Base-by-base conservation (phyloP, 2,113 vertebrate genomes). In the Cygnus buccinator region DNA sequence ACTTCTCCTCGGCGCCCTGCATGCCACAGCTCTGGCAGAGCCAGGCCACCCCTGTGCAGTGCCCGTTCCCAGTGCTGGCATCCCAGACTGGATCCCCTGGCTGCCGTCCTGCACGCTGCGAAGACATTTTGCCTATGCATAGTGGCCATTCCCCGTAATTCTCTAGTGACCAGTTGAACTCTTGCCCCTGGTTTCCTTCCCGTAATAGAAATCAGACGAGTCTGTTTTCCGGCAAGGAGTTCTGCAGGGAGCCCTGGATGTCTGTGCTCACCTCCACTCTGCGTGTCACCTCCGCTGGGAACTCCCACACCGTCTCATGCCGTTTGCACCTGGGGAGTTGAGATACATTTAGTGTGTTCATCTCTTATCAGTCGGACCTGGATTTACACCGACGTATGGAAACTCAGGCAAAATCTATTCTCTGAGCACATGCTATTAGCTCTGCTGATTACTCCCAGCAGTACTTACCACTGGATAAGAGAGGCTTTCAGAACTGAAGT, bases 401-500 rank as follows among this genome's bases (percentile, higher is more conserved):
- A 95, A 86, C 35, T 46, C 25, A 5, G 41, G 88, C 43, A 83
- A 66, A 95, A 39, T 48, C 79, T 66, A 66, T 58, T 50, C 71
- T 35, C 78, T 67, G 44, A 39, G 44, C 63, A 83, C 74, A 44
- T 20, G 37, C 74, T 84, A 78, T 84, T 78, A 94, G 43, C 10
- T 62, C 61, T 93, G 79, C 52, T 93, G 88, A 92, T 97, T 86
- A 81, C 79, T 96, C 72, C 76, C 83, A 92, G 79, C 83, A 95
- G 90, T 52, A 72, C 88, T 94, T 78, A 92, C 26, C 68, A 31
- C 79, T 46, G 79, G 72, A 13, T 71, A 96, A 94, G 83, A 92
- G 89, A 59, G 88, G 79, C 85, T 94, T 94, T 96, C 85, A 96
- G 72, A 86, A 88, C 61, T 93, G 82, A 96, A 96, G 92, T 93